Evolutionary conservation across 2,797 vertebrate genomes (phyloP).

Genomic region (Coccyzus lansbergi): DNA sequence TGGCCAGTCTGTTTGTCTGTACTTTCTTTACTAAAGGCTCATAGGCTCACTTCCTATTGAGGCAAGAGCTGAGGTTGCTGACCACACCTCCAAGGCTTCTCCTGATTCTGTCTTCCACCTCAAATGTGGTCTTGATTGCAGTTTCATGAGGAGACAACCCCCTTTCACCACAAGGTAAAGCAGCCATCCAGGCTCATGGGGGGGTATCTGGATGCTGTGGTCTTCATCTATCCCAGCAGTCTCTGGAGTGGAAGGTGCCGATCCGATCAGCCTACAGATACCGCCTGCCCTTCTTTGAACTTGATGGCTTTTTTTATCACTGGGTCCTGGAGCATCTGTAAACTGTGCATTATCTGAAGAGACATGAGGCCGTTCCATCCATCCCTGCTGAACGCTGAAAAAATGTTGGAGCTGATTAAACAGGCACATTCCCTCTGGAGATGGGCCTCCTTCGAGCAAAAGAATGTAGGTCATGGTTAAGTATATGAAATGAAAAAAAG

Average conservation of each 20-base stretch:
- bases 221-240: accelerated
- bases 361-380: neutral
- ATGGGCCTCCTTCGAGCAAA: neutral
- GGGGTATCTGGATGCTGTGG: neutral
- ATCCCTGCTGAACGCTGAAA: neutral
- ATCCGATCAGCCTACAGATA: neutral
- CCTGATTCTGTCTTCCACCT: neutral
- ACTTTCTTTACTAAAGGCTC: neutral
- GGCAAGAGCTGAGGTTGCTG: neutral
- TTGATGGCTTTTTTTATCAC: neutral
- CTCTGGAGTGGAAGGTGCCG: neutral
- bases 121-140: neutral
- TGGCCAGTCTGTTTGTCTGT: neutral
- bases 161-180: neutral
- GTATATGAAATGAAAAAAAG: slow-evolving; percentile 1
- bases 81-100: neutral
- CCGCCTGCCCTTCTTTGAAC: neutral
- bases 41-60: neutral
- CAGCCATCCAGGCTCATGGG: neutral
- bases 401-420: neutral
- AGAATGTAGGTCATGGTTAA: slow-evolving; percentile 44
- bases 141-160: neutral
- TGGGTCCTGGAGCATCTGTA: neutral
- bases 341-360: neutral
- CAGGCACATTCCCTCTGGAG: slow-evolving; percentile 1